Base-by-base conservation (phyloP, 1,140 invertebrate species). In the Nylanderia fulva region DNA sequence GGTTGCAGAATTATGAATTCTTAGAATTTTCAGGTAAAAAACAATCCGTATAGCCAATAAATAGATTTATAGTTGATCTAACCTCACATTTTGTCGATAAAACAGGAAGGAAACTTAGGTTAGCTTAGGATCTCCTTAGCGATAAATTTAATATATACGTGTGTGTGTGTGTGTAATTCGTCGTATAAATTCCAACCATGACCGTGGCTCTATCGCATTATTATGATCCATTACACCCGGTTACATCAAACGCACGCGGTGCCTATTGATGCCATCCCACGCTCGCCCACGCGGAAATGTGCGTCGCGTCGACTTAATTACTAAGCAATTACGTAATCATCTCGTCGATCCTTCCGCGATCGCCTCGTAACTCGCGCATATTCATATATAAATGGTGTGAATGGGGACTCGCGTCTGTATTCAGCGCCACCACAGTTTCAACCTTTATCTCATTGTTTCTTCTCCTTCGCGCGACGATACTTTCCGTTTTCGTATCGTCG, bases 271-370 rank as follows among this genome's bases (percentile, higher is more conserved):
- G 42, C 5, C 75, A 24, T 18, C n/a, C 24, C 21, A 56, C 52
- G 36, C 27, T 60, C 24, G 42, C 42, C 77, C 52, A 82, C 52
- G 24, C 66, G 77, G 77, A 60, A 82, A 24, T 27, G 21, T 36
- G n/a, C n/a, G 15, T 27, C 24, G 52, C 45, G 39, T 36, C 52
- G 39, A 58, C 36, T 82, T 82, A 82, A 82, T 82, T 71, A 39
- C 68, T 39, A 72, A 13, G 8, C 13, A 72, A 82, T 82, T 71
- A 72, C n/a, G 11, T 39, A 82, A 60, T 82, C 58, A 36, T 72
- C n/a, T n/a, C 77, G 69, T 82, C 42, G 52, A 82, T 82, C 52
- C 24, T 80, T 60, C 27, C 36, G 48, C 36, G 48, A 80, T 71
- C 52, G 71, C 71, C 60, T 54, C 24, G 33, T 18, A 58, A 45